Conservation (phyloP, 2,113 vertebrate genomes). For the Paracanthobrama guichenoti region DNA sequence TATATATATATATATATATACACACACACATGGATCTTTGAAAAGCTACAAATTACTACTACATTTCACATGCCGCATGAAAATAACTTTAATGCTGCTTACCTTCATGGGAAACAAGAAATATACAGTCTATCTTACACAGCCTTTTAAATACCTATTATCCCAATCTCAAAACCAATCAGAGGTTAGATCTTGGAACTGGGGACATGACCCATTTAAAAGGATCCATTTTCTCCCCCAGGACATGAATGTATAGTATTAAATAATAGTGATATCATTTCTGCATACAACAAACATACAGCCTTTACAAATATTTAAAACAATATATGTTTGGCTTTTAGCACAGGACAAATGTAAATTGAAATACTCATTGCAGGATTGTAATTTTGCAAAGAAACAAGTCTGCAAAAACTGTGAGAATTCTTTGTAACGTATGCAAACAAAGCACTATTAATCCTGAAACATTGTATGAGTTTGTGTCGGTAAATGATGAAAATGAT, state of each 20-base stretch:
- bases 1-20: background rate
- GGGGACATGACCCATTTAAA: slow-evolving; percentile 12
- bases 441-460: background rate
- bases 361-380: background rate
- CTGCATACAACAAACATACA: background rate
- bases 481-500: background rate
- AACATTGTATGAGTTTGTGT: background rate
- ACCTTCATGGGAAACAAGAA: slow-evolving; percentile 6
- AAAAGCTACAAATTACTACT: background rate
- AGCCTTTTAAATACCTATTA: slow-evolving; percentile 15
- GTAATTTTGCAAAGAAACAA: background rate
- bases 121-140: background rate
- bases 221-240: background rate
- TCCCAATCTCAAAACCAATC: slow-evolving; percentile 12
- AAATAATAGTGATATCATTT: background rate
- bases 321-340: background rate
- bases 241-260: background rate
- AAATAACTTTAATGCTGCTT: background rate
- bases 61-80: background rate
- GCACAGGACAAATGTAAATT: background rate
- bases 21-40: too few relatives aligned
- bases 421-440: background rate
- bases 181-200: slow-evolving; percentile 14
- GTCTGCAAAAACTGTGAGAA: background rate
- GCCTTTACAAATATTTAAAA: background rate